Evolutionary conservation across 1,140 invertebrate species (phyloP).

Genomic region (Doryteuthis pealeii): DNA sequence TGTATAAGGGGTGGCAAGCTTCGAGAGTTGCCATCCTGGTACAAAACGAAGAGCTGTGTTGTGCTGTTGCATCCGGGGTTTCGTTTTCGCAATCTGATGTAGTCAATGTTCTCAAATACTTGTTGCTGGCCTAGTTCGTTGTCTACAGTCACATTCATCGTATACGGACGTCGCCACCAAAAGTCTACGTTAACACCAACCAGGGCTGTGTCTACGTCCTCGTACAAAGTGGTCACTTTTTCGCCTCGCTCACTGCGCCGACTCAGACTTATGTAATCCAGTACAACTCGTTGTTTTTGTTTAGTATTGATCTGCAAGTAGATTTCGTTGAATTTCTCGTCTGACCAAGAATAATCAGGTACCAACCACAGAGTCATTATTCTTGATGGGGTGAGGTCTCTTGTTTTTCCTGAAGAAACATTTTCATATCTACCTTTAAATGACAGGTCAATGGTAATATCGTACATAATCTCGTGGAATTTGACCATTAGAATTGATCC

Average conservation of each 20-base stretch:
- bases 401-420: conserved; percentile 13
- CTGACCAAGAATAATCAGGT: conserved; percentile 37
- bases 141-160: conserved; percentile 24
- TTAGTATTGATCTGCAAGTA: conserved; percentile 23
- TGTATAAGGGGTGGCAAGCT: conserved; percentile 36
- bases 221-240: conserved; percentile 17
- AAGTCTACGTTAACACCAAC: conserved; percentile 41
- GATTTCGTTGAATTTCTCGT: conserved; percentile 27
- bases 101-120: conserved; percentile 26
- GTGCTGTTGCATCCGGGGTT: conserved; percentile 25
- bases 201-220: conserved; percentile 27
- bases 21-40: conserved; percentile 42
- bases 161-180: conserved; percentile 41
- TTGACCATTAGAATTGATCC: conserved; percentile 26
- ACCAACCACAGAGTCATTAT: conserved; percentile 17
- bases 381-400: conserved; percentile 15
- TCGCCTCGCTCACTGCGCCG: conserved; percentile 26
- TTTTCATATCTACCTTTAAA: conserved; percentile 26
- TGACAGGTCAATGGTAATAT: conserved; percentile 19
- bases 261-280: conserved; percentile 26
- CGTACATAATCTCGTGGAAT: conserved; percentile 10
- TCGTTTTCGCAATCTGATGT: conserved; percentile 28
- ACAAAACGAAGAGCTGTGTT: conserved; percentile 41
- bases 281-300: conserved; percentile 12
- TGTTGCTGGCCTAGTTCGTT: conserved; percentile 1